Percentiles rank a stretch among this genome's conserved stretches.
Conservation (phyloP, 30 jellyfish, hydroid and myxozoan genomes). For the Pseudorhiza aurosa region DNA sequence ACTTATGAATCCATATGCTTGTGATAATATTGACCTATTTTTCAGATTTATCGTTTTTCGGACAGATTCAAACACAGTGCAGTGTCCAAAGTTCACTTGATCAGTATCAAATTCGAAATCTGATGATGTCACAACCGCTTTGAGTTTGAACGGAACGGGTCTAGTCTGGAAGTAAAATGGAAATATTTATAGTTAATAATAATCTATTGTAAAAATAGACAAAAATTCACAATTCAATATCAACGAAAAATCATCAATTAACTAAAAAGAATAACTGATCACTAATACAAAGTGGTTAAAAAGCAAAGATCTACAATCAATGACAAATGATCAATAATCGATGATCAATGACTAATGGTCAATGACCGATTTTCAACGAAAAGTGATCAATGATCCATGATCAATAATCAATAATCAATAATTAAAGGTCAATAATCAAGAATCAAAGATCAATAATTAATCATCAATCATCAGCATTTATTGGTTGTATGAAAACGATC, state of each 20-base stretch:
- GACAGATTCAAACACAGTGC: slow-evolving; percentile 89
- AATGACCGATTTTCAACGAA: too few species aligned
- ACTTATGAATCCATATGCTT: slow-evolving; percentile 87
- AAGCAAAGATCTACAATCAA: too few species aligned
- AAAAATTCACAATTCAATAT: not conserved
- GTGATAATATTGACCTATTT: slow-evolving; percentile 89
- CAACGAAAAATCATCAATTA: not conserved
- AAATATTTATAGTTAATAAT: too few species aligned
- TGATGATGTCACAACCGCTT: slow-evolving; percentile 90
- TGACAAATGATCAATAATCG: too few species aligned
- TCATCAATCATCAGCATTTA: too few species aligned
- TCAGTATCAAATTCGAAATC: slow-evolving; percentile 81
- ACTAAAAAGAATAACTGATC: not conserved
- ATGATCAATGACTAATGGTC: too few species aligned
- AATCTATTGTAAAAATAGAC: not conserved
- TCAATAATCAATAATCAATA: too few species aligned
- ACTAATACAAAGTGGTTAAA: not conserved
- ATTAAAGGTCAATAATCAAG: too few species aligned
- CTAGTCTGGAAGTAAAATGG: slow-evolving; percentile 50
- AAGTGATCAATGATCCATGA: too few species aligned
- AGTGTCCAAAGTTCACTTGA: slow-evolving; percentile 81
- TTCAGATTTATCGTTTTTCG: slow-evolving; percentile 49
- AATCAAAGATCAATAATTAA: too few species aligned
- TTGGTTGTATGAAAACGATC: too few species aligned
- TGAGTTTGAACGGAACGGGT: slow-evolving; percentile 76